These are phyloP conservation scores for Lepas anatifera DNA, from an alignment of 2,888 invertebrate species.

Conservation along the genomic window DNA sequence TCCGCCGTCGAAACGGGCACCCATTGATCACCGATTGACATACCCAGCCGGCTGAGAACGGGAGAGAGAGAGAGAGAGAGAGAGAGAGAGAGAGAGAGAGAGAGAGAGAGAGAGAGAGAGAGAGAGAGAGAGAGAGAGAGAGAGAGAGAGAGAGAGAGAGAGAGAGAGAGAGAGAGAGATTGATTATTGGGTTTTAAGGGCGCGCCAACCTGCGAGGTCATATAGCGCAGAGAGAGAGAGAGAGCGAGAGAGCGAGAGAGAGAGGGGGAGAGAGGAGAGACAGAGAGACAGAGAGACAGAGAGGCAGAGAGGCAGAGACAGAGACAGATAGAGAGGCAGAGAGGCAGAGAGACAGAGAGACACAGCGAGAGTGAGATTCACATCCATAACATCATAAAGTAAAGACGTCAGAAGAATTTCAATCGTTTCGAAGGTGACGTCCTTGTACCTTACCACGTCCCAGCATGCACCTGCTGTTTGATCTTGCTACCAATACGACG, in stretches of 20 bases:
- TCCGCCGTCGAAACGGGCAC: no score
- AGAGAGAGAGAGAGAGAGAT: neutral
- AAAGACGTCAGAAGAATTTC: neutral
- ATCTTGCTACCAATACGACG: no score
- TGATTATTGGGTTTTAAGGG: no score
- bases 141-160: neutral
- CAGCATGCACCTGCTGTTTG: no score
- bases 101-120: constrained; percentile 12
- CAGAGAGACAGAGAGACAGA: constrained; percentile 1
- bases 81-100: constrained; percentile 15
- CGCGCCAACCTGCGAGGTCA: no score
- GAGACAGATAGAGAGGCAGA: neutral
- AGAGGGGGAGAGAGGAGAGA: neutral
- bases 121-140: neutral
- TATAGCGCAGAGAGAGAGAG: neutral
- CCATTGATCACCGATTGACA: no score
- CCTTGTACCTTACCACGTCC: no score
- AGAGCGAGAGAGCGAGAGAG: no score
- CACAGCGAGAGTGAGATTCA: neutral
- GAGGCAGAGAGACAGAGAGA: neutral
- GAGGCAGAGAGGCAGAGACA: neutral
- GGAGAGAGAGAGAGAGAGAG: neutral
- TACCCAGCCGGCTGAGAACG: neutral
- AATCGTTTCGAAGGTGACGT: no score
- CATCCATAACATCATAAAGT: neutral